A percentile compares a stretch with the other conserved stretches of the same genome.
phyloP scores from a whole-genome alignment of 2,113 vertebrate genomes.

The Cariama cristata region DNA sequence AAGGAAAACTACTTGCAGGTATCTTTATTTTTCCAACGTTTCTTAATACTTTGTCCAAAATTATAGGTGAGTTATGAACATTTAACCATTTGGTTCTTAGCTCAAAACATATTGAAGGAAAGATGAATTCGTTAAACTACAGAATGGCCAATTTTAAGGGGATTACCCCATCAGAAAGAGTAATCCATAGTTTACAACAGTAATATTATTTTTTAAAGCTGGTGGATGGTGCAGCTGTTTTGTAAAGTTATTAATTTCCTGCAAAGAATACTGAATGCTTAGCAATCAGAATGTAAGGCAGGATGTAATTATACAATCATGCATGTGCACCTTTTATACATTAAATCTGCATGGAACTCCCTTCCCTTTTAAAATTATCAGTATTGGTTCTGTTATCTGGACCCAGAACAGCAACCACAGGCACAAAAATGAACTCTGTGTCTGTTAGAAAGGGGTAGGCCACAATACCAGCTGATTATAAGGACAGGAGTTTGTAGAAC shows the following conservation, averaged over 20 bases:
- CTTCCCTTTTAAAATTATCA: neutral
- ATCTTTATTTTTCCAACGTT: neutral
- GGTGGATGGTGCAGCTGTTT: slow-evolving; percentile 68
- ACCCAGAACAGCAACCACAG: neutral
- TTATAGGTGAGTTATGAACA: neutral
- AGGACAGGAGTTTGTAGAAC: neutral
- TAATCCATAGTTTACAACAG: slow-evolving; percentile 72
- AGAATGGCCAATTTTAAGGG: slow-evolving; percentile 67
- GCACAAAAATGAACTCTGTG: neutral
- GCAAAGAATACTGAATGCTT: slow-evolving; percentile 48
- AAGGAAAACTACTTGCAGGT: neutral
- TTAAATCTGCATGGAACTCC: neutral
- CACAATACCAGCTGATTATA: neutral
- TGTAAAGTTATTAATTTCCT: slow-evolving; percentile 76
- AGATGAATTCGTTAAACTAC: neutral
- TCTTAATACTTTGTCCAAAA: neutral
- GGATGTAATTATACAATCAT: slow-evolving; percentile 15
- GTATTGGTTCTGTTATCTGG: neutral
- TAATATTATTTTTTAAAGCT: slow-evolving; percentile 63
- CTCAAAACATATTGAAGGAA: slow-evolving; percentile 18
- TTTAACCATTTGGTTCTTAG: slow-evolving; percentile 11
- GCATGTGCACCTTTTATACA: slow-evolving; percentile 11
- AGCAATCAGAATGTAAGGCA: slow-evolving; percentile 18
- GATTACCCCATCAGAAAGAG: slow-evolving; percentile 64
- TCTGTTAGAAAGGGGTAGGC: neutral